A percentile compares a stretch with the other conserved stretches of the same genome.
These are phyloP conservation scores for Enteromius fasciolatus DNA, from an alignment of 2,797 vertebrate genomes.

Conservation along the genomic window DNA sequence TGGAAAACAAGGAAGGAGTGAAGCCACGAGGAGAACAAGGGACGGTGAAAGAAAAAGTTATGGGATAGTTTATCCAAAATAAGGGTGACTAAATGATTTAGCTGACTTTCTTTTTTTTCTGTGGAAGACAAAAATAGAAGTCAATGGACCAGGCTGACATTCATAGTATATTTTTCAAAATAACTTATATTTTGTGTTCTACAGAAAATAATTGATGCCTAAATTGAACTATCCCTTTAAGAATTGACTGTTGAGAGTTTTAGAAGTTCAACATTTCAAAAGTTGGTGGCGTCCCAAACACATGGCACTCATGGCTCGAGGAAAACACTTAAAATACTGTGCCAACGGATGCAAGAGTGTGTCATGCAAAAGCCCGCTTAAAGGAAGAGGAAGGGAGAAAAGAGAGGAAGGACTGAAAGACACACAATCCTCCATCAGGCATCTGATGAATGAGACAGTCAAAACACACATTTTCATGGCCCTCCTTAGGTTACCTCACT, in stretches of 20 bases:
- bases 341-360: not conserved
- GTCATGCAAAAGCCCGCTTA: not conserved
- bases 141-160: not conserved
- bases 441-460: constrained; percentile 78
- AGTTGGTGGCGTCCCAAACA: not conserved
- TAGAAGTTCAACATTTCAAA: not conserved
- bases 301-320: not conserved
- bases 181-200: not conserved
- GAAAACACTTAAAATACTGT: constrained; percentile 12
- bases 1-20: constrained; percentile 49
- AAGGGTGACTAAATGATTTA: not conserved
- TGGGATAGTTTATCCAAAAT: not conserved
- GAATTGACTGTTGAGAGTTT: not conserved
- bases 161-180: not conserved
- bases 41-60: not conserved
- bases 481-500: constrained; percentile 61
- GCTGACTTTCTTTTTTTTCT: not conserved
- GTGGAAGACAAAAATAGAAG: not conserved
- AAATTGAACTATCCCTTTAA: not conserved
- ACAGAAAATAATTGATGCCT: not conserved
- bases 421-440: constrained; percentile 65
- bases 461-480: constrained; percentile 71
- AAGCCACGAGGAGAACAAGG: constrained; percentile 57
- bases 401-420: constrained; percentile 65
- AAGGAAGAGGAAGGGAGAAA: constrained; percentile 25